These are phyloP conservation scores for Gasteruption jaculator DNA, from an alignment of 2,888 invertebrate species.

Conservation along the genomic window DNA sequence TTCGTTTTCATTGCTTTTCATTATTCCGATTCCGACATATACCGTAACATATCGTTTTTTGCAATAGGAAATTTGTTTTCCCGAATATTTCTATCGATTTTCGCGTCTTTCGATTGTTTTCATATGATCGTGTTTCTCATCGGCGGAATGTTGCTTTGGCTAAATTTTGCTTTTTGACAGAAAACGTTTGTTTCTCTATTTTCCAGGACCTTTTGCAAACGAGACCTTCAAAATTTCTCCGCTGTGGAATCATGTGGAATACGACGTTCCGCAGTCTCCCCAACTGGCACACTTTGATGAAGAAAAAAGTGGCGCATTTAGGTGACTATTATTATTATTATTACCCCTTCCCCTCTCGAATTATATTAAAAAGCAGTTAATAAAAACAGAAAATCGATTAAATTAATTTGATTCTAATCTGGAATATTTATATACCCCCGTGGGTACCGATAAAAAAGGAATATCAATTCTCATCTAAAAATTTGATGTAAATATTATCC, in stretches of 20 bases:
- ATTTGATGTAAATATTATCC: too few relatives aligned
- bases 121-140: too few relatives aligned
- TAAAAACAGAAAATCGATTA: too few relatives aligned
- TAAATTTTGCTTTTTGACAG: too few relatives aligned
- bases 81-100: conserved; percentile 1
- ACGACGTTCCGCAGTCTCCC: conserved; percentile 35
- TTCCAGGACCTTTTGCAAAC: conserved; percentile 29
- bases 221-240: conserved; percentile 35
- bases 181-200: neutral
- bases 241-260: conserved; percentile 39
- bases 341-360: neutral
- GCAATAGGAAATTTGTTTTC: conserved; percentile 4
- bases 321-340: conserved; percentile 23
- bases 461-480: too few relatives aligned
- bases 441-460: too few relatives aligned
- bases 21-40: too few relatives aligned
- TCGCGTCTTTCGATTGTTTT: too few relatives aligned
- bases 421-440: too few relatives aligned
- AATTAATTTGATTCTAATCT: too few relatives aligned
- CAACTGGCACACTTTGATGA: conserved; percentile 35
- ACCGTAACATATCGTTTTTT: neutral
- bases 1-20: too few relatives aligned
- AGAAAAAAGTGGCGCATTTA: conserved; percentile 34
- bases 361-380: neutral
- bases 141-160: too few relatives aligned